Conservation (phyloP, 1,140 invertebrate species). For the Subanguina moxae region DNA sequence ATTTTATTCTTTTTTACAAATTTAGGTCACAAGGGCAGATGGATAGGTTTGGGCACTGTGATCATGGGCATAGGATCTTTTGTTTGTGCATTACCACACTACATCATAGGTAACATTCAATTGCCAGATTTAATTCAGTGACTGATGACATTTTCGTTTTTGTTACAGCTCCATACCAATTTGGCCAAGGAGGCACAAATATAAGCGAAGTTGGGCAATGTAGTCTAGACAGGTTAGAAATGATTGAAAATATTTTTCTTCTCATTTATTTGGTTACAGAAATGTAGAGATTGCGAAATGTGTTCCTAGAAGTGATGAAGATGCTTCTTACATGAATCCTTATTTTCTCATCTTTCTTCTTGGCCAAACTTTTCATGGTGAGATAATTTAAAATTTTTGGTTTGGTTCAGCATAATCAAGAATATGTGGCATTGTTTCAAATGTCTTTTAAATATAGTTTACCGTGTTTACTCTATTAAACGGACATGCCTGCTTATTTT, state of each 20-base stretch:
- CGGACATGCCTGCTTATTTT: too few relatives aligned
- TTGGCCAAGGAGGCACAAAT: slow-evolving; percentile 20
- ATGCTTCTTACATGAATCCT: slow-evolving; percentile 45
- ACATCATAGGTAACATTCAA: slow-evolving; percentile 29
- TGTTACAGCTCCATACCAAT: slow-evolving; percentile 33
- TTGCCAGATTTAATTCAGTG: not conserved
- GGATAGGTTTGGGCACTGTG: slow-evolving; percentile 55
- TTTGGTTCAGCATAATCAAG: too few relatives aligned
- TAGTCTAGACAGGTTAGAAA: not conserved
- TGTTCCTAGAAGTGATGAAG: not conserved
- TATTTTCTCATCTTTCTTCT: slow-evolving; percentile 56
- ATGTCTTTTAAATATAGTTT: too few relatives aligned
- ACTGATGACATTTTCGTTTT: not conserved
- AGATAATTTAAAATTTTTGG: too few relatives aligned
- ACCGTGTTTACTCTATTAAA: too few relatives aligned
- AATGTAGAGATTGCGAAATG: slow-evolving; percentile 4
- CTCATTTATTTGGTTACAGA: not conserved
- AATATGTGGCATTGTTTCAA: too few relatives aligned
- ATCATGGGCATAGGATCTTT: slow-evolving; percentile 57
- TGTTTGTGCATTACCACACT: slow-evolving; percentile 56
- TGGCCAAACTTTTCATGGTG: slow-evolving; percentile 52
- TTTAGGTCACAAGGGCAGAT: slow-evolving; percentile 57
- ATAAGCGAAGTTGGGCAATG: slow-evolving; percentile 53
- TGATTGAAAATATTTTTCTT: not conserved
- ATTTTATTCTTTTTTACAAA: not conserved